Base-by-base conservation (phyloP, 2,113 vertebrate genomes). In the Colinus virginianus region DNA sequence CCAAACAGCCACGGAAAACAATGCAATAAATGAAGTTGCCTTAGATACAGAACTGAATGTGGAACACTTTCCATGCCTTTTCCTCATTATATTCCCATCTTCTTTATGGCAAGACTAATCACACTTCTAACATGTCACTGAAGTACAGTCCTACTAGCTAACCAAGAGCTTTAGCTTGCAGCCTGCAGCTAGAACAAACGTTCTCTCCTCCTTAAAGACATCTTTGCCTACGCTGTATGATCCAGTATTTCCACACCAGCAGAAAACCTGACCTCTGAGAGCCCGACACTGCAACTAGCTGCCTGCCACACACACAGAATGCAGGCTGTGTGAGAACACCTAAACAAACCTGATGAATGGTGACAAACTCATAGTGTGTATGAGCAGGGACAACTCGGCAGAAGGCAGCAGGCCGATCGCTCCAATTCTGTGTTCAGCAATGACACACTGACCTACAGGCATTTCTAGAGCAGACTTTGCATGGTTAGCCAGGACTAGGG, bases 111-210 rank as follows among this genome's bases (percentile, higher is more conserved):
- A 95, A 96, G 75, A 87, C 67, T 92, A 88, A 70, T 77, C 84
- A 68, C 79, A 97, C 70, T 61, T 69, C 64, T 91, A 79, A 40
- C 0, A 78, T 20, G 42, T 64, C 80, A 77, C 61, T 64, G 87
- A 79, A 86, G 8, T 8, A 49, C 84, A 86, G 38, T 61, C 18
- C 79, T 42, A 62, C n/a, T 67, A 28, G 28, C 68, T 78, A 95
- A 95, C 58, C 13, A 9, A 95, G 93, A 95, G 78, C 83, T 90
- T 94, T 92, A 68, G 53, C 70, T 17, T n/a, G 85, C 89, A 96
- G 93, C 89, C 77, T 95, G 84, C 64, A 93, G 78, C 79, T 74
- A 89, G 63, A 64, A 84, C 67, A 89, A 92, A 89, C 90, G 13
- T 88, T 90, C 84, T 96, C 85, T 75, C 90, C 77, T 90, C 36